A percentile compares a stretch with the other conserved stretches of the same genome.
These are phyloP conservation scores for Dasysyrphus tricinctus DNA, from an alignment of 2,888 invertebrate genomes.

Conservation along the genomic window DNA sequence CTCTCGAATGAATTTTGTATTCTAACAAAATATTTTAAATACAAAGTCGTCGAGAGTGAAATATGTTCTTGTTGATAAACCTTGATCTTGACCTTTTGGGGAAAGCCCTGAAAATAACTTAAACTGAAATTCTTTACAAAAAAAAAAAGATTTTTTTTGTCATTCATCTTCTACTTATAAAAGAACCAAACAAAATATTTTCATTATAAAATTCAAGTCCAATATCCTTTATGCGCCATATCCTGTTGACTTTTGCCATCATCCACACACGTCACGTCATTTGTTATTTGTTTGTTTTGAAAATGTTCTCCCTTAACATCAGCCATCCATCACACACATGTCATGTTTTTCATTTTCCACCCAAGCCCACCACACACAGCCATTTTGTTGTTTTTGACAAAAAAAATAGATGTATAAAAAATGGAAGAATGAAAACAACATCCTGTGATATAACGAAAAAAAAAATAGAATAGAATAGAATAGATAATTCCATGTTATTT, in stretches of 20 bases:
- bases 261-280: conserved; percentile 21
- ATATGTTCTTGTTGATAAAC: no score
- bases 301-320: conserved; percentile 19
- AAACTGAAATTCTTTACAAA: not conserved
- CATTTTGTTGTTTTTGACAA: conserved; percentile 6
- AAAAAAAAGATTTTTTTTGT: not conserved
- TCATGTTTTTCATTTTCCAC: conserved; percentile 21
- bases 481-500: not conserved
- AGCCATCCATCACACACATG: conserved; percentile 31
- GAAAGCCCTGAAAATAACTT: no score
- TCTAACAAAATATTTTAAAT: no score
- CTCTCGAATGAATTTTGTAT: no score
- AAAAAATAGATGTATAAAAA: not conserved
- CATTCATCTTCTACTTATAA: not conserved
- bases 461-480: not conserved
- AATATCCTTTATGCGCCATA: conserved; percentile 16
- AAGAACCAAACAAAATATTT: conserved; percentile 9
- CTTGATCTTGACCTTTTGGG: no score
- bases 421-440: conserved; percentile 9
- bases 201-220: conserved; percentile 31
- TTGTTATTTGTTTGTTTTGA: conserved; percentile 27
- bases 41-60: no score
- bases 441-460: not conserved
- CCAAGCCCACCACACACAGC: not conserved
- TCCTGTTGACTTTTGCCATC: conserved; percentile 37